phyloP scores from a whole-genome alignment of 2,797 vertebrate species.

The Hyperoplus lanceolatus region DNA sequence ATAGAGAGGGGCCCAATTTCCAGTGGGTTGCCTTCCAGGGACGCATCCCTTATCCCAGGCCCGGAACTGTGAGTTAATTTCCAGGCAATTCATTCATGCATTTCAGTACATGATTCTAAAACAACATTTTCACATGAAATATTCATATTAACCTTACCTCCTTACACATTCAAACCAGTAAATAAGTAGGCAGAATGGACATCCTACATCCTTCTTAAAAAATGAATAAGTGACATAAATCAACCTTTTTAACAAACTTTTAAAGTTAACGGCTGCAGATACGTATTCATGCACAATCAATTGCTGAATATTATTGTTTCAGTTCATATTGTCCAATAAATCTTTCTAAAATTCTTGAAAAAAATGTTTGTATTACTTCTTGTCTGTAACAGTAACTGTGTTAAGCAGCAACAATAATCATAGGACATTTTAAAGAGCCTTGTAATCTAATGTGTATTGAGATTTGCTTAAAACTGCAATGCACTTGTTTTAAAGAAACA shows the following conservation, averaged over 20 bases:
- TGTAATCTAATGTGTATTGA: neutral
- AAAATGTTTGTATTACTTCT: too few relatives aligned
- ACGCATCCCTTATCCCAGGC: slow-evolving; percentile 95
- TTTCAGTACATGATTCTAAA: slow-evolving; percentile 1
- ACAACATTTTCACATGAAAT: neutral
- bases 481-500: neutral
- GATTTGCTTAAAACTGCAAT: neutral
- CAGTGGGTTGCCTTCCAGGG: slow-evolving; percentile 97
- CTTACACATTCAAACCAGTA: neutral
- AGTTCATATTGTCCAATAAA: neutral
- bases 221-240: slow-evolving; percentile 9
- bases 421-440: too few relatives aligned
- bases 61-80: slow-evolving; percentile 93
- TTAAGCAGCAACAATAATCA: too few relatives aligned
- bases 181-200: too few relatives aligned
- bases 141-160: neutral
- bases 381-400: too few relatives aligned
- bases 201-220: slow-evolving; percentile 3
- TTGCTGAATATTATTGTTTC: neutral
- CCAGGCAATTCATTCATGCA: neutral
- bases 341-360: neutral
- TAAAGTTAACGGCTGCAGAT: too few relatives aligned
- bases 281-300: neutral
- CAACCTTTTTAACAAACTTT: neutral
- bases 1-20: slow-evolving; percentile 96